Base-by-base conservation (phyloP, 2,797 vertebrate genomes). In the Coregonus suidteri region DNA sequence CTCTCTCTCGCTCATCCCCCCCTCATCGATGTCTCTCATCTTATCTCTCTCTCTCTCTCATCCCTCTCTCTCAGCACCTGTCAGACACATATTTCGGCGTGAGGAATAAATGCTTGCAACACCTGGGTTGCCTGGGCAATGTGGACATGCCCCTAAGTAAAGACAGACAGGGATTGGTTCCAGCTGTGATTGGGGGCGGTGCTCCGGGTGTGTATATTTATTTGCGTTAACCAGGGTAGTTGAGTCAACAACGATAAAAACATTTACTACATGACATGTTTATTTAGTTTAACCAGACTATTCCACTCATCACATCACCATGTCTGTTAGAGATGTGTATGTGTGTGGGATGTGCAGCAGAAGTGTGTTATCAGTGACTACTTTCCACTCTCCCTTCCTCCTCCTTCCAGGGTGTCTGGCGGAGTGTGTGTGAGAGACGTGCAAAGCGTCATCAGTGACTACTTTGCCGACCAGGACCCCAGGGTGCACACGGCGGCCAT, bases 391-490 rank as follows among this genome's bases (percentile, higher is more conserved):
- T 59, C 56, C 56, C 37, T 41, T 35, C 35, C 35, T 35, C 35
- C 35, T 35, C 35, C 35, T 35, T 7, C 6, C 20, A 47, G 59
- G 4, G 59, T 11, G 0, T 6, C 71, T 16, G 79, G 86, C 83
- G 95, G 88, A 84, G 93, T 92, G 53, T 81, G 90, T 2, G 53
- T 87, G 70, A 95, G 91, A 89, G 97, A 99, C 0, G 95, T 97
- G 11, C 98, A 98, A 92, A 96, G 94, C 80, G 96, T 99, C 79
- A 97, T 99, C 88, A 97, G 97, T 1, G 97, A 98, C 84, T 96
- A 97, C 86, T 99, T 99, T 76, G 93, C 84, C 75, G 98, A 99
- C 89, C 98, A 99, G 88, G 98, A 99, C 70, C 96, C 98, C 51
- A 94, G 98, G 71, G 98, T 99, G 15, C 96, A 97, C 76, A 98